These are phyloP conservation scores for Monodelphis domestica DNA, from an alignment of 2,797 vertebrate genomes.

Conservation along the genomic window DNA sequence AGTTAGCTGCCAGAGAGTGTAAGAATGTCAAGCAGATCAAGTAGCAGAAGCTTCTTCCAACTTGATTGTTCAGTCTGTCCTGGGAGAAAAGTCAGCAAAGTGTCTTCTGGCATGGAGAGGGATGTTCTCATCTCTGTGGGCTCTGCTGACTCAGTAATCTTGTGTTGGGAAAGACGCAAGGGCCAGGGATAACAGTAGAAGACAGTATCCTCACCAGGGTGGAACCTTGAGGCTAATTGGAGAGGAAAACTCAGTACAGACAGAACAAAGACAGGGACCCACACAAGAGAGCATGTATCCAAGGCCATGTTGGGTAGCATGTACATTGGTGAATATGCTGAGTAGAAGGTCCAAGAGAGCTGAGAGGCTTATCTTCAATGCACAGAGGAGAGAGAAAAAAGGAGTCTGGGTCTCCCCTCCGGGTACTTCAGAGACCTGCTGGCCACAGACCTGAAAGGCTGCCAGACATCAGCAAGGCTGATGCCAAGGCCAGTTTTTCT, in stretches of 20 bases:
- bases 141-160: neutral
- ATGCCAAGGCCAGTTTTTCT: neutral
- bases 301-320: neutral
- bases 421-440: neutral
- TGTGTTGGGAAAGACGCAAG: too few relatives aligned
- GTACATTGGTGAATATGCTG: neutral
- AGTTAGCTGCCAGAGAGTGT: neutral
- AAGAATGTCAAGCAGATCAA: neutral
- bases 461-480: neutral
- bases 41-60: neutral
- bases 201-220: neutral
- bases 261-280: neutral
- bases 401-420: neutral
- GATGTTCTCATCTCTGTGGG: neutral
- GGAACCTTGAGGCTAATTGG: neutral
- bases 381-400: neutral
- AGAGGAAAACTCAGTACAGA: neutral
- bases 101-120: neutral
- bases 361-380: neutral
- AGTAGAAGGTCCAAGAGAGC: too few relatives aligned
- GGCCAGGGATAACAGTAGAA: neutral
- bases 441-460: neutral
- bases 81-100: neutral
- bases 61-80: too few relatives aligned
- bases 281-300: too few relatives aligned